Evolutionary conservation across 2,113 vertebrate genomes (phyloP), one percentile per base, ranked within the genome.

Genomic region (Phylloscopus trochilus): DNA sequence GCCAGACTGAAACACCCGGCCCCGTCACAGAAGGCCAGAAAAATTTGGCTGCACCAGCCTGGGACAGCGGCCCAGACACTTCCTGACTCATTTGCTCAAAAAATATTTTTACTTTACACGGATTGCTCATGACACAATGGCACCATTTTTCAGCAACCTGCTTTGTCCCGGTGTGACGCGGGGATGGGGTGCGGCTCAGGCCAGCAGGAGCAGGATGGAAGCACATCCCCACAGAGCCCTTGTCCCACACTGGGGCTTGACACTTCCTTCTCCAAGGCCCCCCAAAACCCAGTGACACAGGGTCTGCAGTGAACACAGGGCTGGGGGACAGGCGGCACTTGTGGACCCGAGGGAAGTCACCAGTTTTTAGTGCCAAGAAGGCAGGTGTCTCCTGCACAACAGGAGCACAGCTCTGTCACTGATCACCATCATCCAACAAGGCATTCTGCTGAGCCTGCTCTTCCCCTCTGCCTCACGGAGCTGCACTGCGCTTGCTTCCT

Each of bases 61-160:
- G 88, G 93, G 96, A 92, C 85, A 80, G 9, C 7, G 2, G 92
- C 95, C 96, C 94, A 95, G 96, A 88, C 75, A 0, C 94, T 86
- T 93, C 92, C 96, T 92, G 93, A 96, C 93, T 96, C 95, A 93
- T 78, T 86, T 75, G 73, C 92, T 95, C 92, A 75, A 92, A 93
- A 90, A 96, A 96, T 90, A 86, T 95, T 97, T 95, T 53, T 77
- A 96, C 89, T 95, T 80, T 55, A 69, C 82, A 21, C 13, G 12
- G 91, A 78, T 77, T 67, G 88, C 95, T 96, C 88, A 94, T 67
- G 87, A 96, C 90, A 96, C 92, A 92, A 95, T 33, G 8, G 84
- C 92, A 95, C 77, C 70, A 78, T 90, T 96, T 94, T 75, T 83
- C 13, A 92, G 86, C 46, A 75, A 80, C 62, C 83, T 89, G 92